These are phyloP conservation scores for Mercenaria mercenaria DNA, from an alignment of 1,140 invertebrate genomes.

Conservation along the genomic window DNA sequence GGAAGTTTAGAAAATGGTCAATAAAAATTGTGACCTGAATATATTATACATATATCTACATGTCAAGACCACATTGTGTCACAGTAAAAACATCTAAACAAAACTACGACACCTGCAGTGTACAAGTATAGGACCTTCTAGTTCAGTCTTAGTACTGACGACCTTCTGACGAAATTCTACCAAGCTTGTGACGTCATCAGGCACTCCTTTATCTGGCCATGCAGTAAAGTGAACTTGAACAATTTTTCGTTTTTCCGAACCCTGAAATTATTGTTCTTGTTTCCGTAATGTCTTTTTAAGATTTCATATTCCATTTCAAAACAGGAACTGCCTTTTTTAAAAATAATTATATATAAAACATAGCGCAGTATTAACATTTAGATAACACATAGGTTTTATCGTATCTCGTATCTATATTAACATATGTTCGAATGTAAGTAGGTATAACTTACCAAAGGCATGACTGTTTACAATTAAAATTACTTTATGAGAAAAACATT, in stretches of 20 bases:
- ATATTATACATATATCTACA: no score
- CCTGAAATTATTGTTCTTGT: background rate
- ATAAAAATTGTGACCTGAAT: no score
- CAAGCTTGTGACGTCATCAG: slow-evolving; percentile 87
- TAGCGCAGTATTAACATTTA: background rate
- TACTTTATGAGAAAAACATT: background rate
- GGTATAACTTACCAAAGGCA: no score
- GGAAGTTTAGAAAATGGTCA: no score
- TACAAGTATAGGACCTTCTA: slow-evolving; percentile 66
- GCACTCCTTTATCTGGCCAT: slow-evolving; percentile 90
- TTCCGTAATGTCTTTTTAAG: background rate
- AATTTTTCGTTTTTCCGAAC: slow-evolving; percentile 86
- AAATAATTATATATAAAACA: background rate
- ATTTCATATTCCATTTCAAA: background rate
- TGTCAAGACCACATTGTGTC: no score
- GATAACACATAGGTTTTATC: background rate
- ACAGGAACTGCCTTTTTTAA: background rate
- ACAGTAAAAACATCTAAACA: no score
- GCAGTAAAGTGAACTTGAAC: slow-evolving; percentile 89
- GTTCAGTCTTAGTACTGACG: background rate
- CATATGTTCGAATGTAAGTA: no score
- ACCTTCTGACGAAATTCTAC: slow-evolving; percentile 88
- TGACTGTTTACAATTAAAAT: background rate
- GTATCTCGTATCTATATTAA: background rate
- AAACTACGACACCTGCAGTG: slow-evolving; percentile 75